These are phyloP conservation scores for Cydia fagiglandana DNA, from an alignment of 1,140 invertebrate species.

Conservation along the genomic window DNA sequence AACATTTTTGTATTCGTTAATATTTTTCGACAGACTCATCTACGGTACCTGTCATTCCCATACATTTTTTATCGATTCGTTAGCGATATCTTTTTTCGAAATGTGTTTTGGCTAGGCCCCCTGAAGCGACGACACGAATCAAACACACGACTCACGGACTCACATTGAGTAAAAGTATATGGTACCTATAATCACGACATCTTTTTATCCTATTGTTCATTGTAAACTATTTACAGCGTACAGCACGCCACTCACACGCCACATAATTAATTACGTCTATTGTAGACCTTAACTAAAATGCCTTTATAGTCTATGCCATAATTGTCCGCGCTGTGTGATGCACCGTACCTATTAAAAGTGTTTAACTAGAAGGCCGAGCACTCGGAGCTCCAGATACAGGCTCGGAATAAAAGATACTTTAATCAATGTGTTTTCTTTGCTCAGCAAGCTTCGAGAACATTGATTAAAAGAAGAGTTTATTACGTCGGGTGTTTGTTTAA, in stretches of 20 bases:
- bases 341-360: conserved; percentile 29
- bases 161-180: conserved; percentile 26
- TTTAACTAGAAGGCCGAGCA: conserved; percentile 32
- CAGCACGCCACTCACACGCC: background rate
- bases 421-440: conserved; percentile 23
- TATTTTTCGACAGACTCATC: too few species aligned
- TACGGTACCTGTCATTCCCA: too few species aligned
- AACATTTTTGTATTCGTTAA: too few species aligned
- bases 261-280: conserved; percentile 1
- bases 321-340: background rate
- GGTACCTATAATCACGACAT: conserved; percentile 26
- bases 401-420: conserved; percentile 15
- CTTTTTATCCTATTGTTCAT: conserved; percentile 31
- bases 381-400: conserved; percentile 3
- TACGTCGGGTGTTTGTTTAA: background rate
- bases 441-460: conserved; percentile 12
- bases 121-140: conserved; percentile 20
- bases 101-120: too few species aligned
- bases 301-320: background rate
- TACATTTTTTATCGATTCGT: too few species aligned
- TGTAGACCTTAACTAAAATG: conserved; percentile 10
- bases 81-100: too few species aligned
- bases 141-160: conserved; percentile 14
- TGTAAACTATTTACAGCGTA: conserved; percentile 27
- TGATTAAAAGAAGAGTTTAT: conserved; percentile 1